Conservation (phyloP, 2,797 vertebrate species). For the Emydoidea blandingii region DNA sequence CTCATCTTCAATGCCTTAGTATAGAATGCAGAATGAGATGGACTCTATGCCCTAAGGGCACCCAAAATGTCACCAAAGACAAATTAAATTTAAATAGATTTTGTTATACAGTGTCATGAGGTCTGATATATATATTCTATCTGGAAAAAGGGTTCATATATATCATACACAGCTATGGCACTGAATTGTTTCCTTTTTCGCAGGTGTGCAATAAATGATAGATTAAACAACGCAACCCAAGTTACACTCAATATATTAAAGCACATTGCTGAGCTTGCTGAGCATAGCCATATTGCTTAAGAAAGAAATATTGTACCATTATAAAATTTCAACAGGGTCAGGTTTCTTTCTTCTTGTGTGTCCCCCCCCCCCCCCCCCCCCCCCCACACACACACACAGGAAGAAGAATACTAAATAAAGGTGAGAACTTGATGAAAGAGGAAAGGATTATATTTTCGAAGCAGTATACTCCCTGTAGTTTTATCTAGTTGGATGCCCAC, state of each 20-base stretch:
- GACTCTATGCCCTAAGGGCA: background rate
- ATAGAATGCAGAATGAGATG: background rate
- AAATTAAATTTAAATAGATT: slow-evolving; percentile 41
- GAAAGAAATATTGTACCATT: slow-evolving; percentile 47
- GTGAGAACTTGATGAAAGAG: slow-evolving; percentile 25
- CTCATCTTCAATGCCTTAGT: background rate
- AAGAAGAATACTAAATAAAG: slow-evolving; percentile 41
- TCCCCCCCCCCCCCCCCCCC: background rate
- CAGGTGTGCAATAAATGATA: rapidly evolving
- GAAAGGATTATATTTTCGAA: slow-evolving; percentile 30
- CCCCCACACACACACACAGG: background rate
- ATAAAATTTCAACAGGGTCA: slow-evolving; percentile 33
- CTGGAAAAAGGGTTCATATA: slow-evolving; percentile 20
- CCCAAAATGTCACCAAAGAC: background rate
- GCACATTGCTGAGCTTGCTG: background rate
- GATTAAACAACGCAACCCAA: slow-evolving; percentile 43
- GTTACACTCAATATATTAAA: slow-evolving; percentile 44
- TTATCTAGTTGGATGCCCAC: background rate
- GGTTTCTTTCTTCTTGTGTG: background rate
- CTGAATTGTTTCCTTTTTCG: slow-evolving; percentile 49
- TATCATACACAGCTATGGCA: background rate
- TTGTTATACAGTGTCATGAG: background rate
- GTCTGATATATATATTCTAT: slow-evolving; percentile 19
- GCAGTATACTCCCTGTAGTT: background rate
- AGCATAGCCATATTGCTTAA: slow-evolving; percentile 36